phyloP scores from a whole-genome alignment of 2,888 invertebrate species.

The Philopedon plagiatum region DNA sequence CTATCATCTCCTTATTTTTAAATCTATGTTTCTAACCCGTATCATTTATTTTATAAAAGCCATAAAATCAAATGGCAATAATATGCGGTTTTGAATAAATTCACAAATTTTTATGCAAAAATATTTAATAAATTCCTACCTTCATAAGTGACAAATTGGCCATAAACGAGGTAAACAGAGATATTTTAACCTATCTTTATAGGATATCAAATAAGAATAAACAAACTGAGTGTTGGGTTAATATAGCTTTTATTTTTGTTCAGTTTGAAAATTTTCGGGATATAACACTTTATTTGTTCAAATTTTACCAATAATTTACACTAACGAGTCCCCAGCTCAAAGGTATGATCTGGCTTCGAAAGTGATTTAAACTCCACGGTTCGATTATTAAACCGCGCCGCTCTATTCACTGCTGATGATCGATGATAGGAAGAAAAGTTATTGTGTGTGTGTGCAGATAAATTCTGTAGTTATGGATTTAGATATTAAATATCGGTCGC shows the following conservation, averaged over 20 bases:
- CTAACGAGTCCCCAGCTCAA: conserved; percentile 20
- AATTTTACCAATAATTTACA: conserved; percentile 29
- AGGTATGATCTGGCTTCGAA: conserved; percentile 27
- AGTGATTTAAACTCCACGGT: conserved; percentile 30
- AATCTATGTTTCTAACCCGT: no score
- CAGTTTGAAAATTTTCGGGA: neutral
- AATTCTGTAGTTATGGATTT: conserved; percentile 20
- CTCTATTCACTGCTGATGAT: conserved; percentile 27
- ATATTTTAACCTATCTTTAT: no score
- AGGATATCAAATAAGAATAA: no score
- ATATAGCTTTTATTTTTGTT: neutral
- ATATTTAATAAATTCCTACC: no score
- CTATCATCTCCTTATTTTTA: no score
- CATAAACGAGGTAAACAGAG: no score
- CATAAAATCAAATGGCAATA: no score
- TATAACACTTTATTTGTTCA: conserved; percentile 19
- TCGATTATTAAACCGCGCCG: conserved; percentile 26
- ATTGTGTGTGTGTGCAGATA: conserved; percentile 22
- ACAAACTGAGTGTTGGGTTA: no score
- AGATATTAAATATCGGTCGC: conserved; percentile 15
- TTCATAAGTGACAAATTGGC: no score
- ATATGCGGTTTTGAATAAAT: no score
- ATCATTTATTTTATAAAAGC: no score
- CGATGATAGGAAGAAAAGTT: conserved; percentile 29
- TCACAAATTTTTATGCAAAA: no score